A percentile compares a stretch with the other conserved stretches of the same genome.
Evolutionary conservation across 2,888 invertebrate species (phyloP).

Genomic region (Actias luna): DNA sequence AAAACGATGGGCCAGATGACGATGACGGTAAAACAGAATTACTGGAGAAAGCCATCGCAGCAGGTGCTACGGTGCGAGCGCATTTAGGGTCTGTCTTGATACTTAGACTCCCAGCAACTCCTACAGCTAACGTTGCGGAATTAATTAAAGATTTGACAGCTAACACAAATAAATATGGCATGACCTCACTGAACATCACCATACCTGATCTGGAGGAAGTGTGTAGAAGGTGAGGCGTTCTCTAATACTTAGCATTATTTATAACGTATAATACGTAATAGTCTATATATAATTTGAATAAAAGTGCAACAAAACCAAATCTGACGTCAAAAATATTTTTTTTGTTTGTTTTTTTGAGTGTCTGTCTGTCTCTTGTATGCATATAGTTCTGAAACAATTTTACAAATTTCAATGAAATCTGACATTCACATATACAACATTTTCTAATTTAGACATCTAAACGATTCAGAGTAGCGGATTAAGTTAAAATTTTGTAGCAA

Average conservation of each 20-base stretch:
- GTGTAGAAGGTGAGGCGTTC: constrained; percentile 47
- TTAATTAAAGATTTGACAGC: constrained; percentile 49
- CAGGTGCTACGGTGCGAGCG: constrained; percentile 56
- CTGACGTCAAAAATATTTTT: no score
- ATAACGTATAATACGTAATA: neutral
- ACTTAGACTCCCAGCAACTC: constrained; percentile 52
- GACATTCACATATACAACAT: no score
- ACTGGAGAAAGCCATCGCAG: constrained; percentile 33
- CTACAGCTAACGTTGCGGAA: constrained; percentile 48
- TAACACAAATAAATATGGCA: constrained; percentile 46
- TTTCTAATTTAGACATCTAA: no score
- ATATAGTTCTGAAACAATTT: no score
- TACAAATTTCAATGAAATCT: no score
- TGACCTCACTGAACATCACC: constrained; percentile 55
- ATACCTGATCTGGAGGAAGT: constrained; percentile 68
- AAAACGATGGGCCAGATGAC: constrained; percentile 35
- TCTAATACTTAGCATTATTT: neutral
- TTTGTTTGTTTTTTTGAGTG: no score
- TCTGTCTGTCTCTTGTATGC: no score
- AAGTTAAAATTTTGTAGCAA: no score
- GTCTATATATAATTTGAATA: no score
- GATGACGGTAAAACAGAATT: constrained; percentile 37
- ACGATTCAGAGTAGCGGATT: no score
- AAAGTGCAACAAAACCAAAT: no score
- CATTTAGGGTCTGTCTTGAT: constrained; percentile 63